Conservation (phyloP, 2,888 invertebrate species). For the Thereva unica region DNA sequence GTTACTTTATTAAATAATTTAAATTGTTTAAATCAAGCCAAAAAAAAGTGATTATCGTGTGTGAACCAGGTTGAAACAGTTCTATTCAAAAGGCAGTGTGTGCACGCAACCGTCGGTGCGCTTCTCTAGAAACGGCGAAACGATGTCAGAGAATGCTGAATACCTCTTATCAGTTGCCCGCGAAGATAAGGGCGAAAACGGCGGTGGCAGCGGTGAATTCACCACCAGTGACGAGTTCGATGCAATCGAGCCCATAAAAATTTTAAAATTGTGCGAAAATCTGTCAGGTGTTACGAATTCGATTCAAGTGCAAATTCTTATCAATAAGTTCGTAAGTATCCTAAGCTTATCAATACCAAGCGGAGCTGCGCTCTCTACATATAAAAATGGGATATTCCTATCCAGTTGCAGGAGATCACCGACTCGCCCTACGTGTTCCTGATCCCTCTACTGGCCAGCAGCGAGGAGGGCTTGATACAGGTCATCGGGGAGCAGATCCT, state of each 20-base stretch:
- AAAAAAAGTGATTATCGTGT: too few species aligned
- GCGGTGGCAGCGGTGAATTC: background rate
- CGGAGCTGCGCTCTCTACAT: background rate
- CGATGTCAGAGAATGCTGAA: too few species aligned
- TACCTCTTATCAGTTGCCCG: constrained; percentile 1
- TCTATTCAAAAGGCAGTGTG: too few species aligned
- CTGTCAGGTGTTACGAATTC: constrained; percentile 36
- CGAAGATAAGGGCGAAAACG: background rate
- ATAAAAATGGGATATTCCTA: background rate
- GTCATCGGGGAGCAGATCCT: constrained; percentile 10
- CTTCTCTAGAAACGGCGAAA: too few species aligned
- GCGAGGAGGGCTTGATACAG: constrained; percentile 16
- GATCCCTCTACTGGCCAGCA: constrained; percentile 6
- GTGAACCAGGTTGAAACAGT: too few species aligned
- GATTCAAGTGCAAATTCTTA: constrained; percentile 31
- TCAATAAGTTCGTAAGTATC: constrained; percentile 38
- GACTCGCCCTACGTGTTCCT: constrained; percentile 3
- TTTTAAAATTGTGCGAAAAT: constrained; percentile 35
- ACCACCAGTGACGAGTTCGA: constrained; percentile 18
- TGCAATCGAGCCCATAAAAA: constrained; percentile 31
- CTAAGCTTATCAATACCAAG: background rate
- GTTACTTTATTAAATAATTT: too few species aligned
- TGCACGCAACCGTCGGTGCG: too few species aligned
- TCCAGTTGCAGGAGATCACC: constrained; percentile 10
- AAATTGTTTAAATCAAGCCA: too few species aligned